phyloP scores from a whole-genome alignment of 2,888 invertebrate species.

The Trachelus troglodyta region DNA sequence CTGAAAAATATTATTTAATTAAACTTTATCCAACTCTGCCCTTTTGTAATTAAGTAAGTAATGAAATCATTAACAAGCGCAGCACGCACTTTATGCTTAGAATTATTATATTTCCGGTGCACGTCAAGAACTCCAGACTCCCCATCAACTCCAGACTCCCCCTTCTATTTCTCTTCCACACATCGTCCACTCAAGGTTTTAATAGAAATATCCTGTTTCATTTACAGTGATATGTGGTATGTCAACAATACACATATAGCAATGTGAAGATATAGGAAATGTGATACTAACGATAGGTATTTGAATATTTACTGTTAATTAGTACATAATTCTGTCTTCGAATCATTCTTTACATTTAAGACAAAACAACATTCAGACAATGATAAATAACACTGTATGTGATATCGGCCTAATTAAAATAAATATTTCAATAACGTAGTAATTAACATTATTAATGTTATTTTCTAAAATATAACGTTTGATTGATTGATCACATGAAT shows the following conservation, averaged over 20 bases:
- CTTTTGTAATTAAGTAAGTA: conserved; percentile 22
- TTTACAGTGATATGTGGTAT: not conserved
- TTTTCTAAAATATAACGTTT: not conserved
- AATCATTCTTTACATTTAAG: not conserved
- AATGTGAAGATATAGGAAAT: not conserved
- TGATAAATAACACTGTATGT: not conserved
- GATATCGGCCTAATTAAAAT: not conserved
- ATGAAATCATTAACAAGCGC: conserved; percentile 49
- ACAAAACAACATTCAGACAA: not conserved
- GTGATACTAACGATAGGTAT: no score
- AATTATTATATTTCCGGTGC: conserved; percentile 27
- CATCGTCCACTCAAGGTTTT: not conserved
- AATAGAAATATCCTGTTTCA: not conserved
- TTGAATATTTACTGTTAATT: not conserved
- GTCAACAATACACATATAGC: not conserved
- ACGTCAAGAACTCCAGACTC: conserved; percentile 5
- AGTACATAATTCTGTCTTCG: not conserved
- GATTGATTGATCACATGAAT: not conserved
- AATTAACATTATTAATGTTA: not conserved
- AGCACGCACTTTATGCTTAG: conserved; percentile 39
- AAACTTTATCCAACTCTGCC: not conserved
- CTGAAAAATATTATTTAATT: not conserved
- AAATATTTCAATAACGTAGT: not conserved
- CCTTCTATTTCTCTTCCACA: not conserved
- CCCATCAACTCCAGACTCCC: no score